Evolutionary conservation across 2,797 vertebrate genomes (phyloP), one percentile per base, ranked within the genome.

Genomic region (Liparis tanakae): DNA sequence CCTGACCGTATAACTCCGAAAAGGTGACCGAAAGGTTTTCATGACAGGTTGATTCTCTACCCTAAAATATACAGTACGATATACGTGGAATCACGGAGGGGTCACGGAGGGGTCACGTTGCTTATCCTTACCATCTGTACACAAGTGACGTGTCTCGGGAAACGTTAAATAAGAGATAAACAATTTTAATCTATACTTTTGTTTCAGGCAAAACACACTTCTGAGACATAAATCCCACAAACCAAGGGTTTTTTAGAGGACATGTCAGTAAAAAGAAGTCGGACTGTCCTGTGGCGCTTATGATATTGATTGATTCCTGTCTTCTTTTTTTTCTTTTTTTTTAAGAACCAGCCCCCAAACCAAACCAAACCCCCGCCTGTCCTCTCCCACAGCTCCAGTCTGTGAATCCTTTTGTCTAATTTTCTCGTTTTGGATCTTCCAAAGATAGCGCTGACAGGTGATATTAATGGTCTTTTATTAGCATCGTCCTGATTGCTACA

Each of bases 401-500:
- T 82, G 66, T 37, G 74, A 83, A 79, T 83, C 82, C 85, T 85
- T 88, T 90, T 82, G 72, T 88, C 85, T 92, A 84, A 81, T 86
- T 82, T 91, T 90, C 87, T 92, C 90, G 51, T 91, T 90, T 92
- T 89, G 85, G 90, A 86, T 85, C 84, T 93, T 94, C 92, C 88
- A 92, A 93, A 94, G 91, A 94, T 93, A 94, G 91, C 80, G 44
- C 89, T 93, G 92, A 93, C 93, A 94, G 91, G 90, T 92, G 85
- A 92, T 90, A 93, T 94, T 93, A 94, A 94, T 93, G 88, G 85
- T 81, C 85, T 93, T 94, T 94, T 94, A 93, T 94, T 93, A 94
- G 87, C 84, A 88, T 90, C 80, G 18, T 82, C 82, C 88, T 89
- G 87, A 93, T 94, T 92, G 87, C 90, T 79, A 71, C 88, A 92